Percentiles rank a stretch among this genome's conserved stretches.
These are phyloP conservation scores for Diplogasteroides magnus DNA, from an alignment of 1,140 invertebrate species.

Conservation along the genomic window DNA sequence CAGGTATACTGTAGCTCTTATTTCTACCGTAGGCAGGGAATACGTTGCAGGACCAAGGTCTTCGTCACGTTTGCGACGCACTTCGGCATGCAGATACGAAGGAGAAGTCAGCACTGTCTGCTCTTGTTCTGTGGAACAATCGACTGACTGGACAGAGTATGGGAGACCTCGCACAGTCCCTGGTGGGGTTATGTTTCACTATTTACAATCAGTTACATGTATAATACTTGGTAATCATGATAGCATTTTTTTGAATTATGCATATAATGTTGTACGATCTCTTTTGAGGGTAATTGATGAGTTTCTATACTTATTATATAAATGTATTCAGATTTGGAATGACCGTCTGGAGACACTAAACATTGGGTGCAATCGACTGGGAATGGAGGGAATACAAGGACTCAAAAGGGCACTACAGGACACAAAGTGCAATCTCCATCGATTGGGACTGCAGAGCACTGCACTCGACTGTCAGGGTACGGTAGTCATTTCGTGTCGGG, in stretches of 20 bases:
- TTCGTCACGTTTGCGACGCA: conserved; percentile 35
- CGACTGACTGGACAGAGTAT: conserved; percentile 27
- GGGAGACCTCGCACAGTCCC: conserved; percentile 21
- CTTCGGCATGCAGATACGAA: conserved; percentile 19
- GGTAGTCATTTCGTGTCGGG: too few species aligned
- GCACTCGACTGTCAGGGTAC: conserved; percentile 37
- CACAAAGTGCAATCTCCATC: conserved; percentile 25
- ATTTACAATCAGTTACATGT: background rate
- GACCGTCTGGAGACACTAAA: conserved; percentile 33
- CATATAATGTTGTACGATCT: too few species aligned
- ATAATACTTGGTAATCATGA: too few species aligned
- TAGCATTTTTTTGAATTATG: too few species aligned
- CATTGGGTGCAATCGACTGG: conserved; percentile 33
- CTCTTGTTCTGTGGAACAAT: conserved; percentile 37
- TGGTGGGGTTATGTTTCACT: conserved; percentile 10
- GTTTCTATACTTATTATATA: background rate
- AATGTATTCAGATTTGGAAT: conserved; percentile 23
- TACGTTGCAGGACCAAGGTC: conserved; percentile 31
- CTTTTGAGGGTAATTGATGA: too few species aligned
- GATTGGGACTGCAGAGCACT: conserved; percentile 33
- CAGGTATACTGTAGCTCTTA: too few species aligned
- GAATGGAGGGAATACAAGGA: conserved; percentile 23
- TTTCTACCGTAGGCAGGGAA: too few species aligned
- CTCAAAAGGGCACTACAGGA: conserved; percentile 26
- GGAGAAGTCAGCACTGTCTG: conserved; percentile 20